phyloP scores from a whole-genome alignment of 1,140 invertebrate genomes.

The Scylla paramamosain region DNA sequence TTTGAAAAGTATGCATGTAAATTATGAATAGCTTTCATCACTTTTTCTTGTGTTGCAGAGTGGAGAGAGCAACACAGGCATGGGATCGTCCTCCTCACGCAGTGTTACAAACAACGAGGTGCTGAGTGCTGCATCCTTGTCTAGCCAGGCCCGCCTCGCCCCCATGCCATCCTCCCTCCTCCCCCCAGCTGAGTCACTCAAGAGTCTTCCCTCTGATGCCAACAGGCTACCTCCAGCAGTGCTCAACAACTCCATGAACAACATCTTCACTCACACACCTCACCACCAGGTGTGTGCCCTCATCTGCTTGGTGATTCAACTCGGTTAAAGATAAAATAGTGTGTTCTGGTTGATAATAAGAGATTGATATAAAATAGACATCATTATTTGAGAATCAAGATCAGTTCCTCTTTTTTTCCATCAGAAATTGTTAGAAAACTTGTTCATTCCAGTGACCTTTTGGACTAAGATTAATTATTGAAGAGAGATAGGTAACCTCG shows the following conservation, averaged over 20 bases:
- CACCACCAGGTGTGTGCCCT: conserved; percentile 63
- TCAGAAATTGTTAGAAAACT: too few relatives aligned
- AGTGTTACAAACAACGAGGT: conserved; percentile 62
- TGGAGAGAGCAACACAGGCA: conserved; percentile 64
- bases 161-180: conserved; percentile 66
- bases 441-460: not conserved
- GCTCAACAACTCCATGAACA: conserved; percentile 73
- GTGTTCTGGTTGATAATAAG: not conserved
- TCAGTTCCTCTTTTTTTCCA: too few relatives aligned
- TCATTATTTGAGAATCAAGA: too few relatives aligned
- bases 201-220: conserved; percentile 62
- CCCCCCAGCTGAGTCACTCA: conserved; percentile 56
- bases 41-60: conserved; percentile 41
- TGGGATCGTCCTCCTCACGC: conserved; percentile 64
- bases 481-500: not conserved
- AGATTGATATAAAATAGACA: too few relatives aligned
- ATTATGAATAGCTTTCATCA: too few relatives aligned
- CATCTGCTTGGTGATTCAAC: not conserved
- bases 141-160: conserved; percentile 61
- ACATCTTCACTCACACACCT: conserved; percentile 70
- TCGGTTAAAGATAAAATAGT: not conserved
- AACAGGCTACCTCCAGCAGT: conserved; percentile 64
- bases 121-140: conserved; percentile 60
- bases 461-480: not conserved
- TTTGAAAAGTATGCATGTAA: too few relatives aligned